These are phyloP conservation scores for Nymphalis polychloros DNA, from an alignment of 2,888 invertebrate species.

Conservation along the genomic window DNA sequence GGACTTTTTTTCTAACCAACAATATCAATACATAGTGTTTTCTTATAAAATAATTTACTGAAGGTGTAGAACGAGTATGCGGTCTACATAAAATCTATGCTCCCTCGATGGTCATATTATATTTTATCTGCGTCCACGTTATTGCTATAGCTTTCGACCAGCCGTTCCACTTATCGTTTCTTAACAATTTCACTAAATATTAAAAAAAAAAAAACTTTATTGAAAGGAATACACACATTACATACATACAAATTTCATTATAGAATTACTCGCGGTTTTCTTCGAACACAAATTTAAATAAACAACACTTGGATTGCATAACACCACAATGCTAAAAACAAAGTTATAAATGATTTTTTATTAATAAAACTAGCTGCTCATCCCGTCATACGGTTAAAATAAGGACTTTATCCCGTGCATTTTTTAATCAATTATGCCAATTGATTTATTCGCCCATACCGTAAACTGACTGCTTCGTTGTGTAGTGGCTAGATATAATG, in stretches of 20 bases:
- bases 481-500: no score
- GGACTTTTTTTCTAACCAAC: not conserved
- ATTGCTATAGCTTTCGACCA: not conserved
- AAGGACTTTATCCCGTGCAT: no score
- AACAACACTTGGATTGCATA: no score
- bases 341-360: not conserved
- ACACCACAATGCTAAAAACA: no score
- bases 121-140: slow-evolving; percentile 5
- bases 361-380: not conserved
- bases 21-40: not conserved
- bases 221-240: no score
- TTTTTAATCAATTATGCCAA: no score
- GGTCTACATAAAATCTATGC: slow-evolving; percentile 16
- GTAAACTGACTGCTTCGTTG: no score
- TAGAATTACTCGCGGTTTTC: no score
- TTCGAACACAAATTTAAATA: no score
- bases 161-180: not conserved
- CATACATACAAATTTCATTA: no score
- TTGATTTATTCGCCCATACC: no score
- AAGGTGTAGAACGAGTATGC: slow-evolving; percentile 7
- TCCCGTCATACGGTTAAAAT: no score
- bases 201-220: not conserved
- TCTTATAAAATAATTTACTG: not conserved
- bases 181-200: not conserved
- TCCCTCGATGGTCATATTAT: slow-evolving; percentile 8